Conservation (phyloP, 2,113 vertebrate species). For the Ailuropoda melanoleuca region DNA sequence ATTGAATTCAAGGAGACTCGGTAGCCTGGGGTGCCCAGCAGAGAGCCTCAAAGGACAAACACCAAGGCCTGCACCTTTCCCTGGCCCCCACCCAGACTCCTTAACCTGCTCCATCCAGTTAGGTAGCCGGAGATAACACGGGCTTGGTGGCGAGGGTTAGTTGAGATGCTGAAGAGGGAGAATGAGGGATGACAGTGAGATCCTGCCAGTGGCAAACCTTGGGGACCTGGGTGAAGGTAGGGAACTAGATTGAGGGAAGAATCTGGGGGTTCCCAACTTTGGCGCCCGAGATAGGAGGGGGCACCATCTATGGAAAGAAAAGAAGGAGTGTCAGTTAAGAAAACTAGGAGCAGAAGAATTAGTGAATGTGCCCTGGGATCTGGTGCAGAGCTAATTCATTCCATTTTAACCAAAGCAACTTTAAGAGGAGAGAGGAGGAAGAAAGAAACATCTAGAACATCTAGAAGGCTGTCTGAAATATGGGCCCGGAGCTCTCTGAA, state of each 20-base stretch:
- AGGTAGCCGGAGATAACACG: not conserved
- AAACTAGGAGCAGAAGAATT: not conserved
- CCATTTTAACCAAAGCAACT: not conserved
- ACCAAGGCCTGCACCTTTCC: not conserved
- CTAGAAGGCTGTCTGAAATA: not conserved
- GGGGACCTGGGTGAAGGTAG: not conserved
- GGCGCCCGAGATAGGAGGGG: not conserved
- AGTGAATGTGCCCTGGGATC: not conserved
- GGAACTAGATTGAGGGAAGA: not conserved
- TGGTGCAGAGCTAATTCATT: not conserved
- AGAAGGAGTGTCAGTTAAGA: not conserved
- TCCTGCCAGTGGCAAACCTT: not conserved
- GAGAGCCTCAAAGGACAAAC: not conserved
- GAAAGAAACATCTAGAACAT: conserved; percentile 8
- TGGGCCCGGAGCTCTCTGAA: not conserved
- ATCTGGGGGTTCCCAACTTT: not conserved
- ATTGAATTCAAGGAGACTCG: conserved; percentile 14
- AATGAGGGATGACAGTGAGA: not conserved
- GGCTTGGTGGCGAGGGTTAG: not conserved
- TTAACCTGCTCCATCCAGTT: not conserved
- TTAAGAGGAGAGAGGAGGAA: not conserved
- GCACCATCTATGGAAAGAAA: not conserved
- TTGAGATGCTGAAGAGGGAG: not conserved
- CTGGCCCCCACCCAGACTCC: not conserved
- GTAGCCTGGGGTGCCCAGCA: not conserved